Conservation (phyloP, 2,113 vertebrate genomes). For the Grammomys dolichurus region DNA sequence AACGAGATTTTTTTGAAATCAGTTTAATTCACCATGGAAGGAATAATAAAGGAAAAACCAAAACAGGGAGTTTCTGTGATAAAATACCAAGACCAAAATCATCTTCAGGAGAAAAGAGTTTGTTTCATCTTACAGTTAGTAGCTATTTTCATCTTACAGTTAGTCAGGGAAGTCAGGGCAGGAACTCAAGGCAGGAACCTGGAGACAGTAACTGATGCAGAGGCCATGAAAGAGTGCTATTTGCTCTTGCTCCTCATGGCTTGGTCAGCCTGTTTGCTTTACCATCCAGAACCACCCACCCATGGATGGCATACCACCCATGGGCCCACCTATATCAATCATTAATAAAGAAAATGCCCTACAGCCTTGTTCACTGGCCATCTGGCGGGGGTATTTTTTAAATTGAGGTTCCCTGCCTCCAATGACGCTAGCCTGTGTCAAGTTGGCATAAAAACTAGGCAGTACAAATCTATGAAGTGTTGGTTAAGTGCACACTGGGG, state of each 20-base stretch:
- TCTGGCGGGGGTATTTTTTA: neutral
- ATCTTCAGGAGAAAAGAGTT: neutral
- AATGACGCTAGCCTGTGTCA: neutral
- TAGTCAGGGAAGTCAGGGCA: neutral
- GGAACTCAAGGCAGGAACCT: neutral
- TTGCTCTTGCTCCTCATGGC: neutral
- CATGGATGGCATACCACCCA: neutral
- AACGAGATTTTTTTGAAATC: conserved; percentile 58
- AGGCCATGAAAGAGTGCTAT: neutral
- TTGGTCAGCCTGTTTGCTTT: neutral
- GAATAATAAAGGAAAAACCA: conserved; percentile 36
- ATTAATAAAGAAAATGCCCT: neutral
- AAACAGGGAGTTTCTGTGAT: neutral
- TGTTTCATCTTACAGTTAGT: neutral
- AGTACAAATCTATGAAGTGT: neutral
- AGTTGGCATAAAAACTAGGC: neutral
- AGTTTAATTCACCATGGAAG: conserved; percentile 16
- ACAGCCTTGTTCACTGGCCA: neutral
- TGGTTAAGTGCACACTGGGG: conserved; percentile 40
- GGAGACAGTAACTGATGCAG: neutral
- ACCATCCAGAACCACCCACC: neutral
- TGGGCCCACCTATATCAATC: neutral
- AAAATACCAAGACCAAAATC: neutral
- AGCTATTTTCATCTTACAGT: neutral
- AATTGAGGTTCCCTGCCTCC: neutral